A percentile compares a stretch with the other conserved stretches of the same genome.
phyloP scores from a whole-genome alignment of 2,797 vertebrate species.

The Erpetoichthys calabaricus region DNA sequence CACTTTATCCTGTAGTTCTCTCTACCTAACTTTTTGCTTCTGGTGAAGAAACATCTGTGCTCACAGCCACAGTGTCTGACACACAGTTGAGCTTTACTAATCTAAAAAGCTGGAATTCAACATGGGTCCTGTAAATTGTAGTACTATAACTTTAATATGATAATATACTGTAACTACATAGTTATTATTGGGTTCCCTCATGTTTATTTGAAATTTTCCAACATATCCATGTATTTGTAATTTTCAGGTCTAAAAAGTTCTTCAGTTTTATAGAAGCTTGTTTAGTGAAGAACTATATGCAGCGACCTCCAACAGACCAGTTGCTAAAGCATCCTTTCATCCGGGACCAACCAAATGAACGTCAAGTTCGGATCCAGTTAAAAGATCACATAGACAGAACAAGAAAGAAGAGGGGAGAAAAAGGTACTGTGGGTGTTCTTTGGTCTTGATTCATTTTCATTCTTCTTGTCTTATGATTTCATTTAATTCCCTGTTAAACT shows the following conservation, averaged over 20 bases:
- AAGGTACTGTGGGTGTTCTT: conserved; percentile 48
- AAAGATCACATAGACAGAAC: conserved; percentile 98
- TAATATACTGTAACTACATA: no score
- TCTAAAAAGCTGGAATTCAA: no score
- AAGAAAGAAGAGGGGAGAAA: conserved; percentile 95
- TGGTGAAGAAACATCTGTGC: no score
- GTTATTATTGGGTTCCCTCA: no score
- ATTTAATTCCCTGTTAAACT: background rate
- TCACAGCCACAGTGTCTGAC: no score
- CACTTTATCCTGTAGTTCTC: no score
- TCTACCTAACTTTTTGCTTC: no score
- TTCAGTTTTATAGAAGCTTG: conserved; percentile 97
- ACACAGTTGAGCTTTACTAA: no score
- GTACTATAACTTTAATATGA: no score
- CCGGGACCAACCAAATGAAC: conserved; percentile 93
- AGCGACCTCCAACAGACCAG: conserved; percentile 88
- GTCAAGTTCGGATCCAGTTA: conserved; percentile 96
- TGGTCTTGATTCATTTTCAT: background rate
- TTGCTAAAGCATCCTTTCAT: conserved; percentile 94
- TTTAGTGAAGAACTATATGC: conserved; percentile 95
- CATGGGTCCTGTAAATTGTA: no score
- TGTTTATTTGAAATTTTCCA: no score
- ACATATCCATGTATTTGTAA: background rate
- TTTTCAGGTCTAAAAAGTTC: conserved; percentile 90
- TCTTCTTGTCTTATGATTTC: conserved; percentile 11